Evolutionary conservation across 2,888 invertebrate species (phyloP).

Genomic region (Eugnorisma glareosa): DNA sequence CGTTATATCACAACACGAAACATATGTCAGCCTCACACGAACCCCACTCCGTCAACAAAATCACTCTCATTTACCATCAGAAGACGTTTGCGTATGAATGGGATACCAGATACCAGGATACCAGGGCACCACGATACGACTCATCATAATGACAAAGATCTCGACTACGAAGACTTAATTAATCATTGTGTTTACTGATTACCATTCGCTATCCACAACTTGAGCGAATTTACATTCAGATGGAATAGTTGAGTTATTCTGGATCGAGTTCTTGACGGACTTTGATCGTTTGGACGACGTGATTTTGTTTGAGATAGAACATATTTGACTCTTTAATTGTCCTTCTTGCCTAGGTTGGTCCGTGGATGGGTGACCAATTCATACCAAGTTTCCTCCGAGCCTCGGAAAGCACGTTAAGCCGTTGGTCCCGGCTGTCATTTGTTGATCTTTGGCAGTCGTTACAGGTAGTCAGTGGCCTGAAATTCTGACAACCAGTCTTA

Average conservation of each 20-base stretch:
- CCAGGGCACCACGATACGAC: slow-evolving; percentile 71
- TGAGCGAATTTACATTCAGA: slow-evolving; percentile 86
- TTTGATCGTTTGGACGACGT: slow-evolving; percentile 39
- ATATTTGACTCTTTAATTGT: neutral
- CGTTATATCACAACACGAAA: slow-evolving; percentile 59
- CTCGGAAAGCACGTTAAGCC: no score
- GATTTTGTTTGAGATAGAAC: slow-evolving; percentile 45
- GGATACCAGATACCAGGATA: slow-evolving; percentile 71
- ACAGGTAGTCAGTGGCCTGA: no score
- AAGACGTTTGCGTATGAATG: slow-evolving; percentile 82
- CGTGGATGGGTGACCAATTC: no score
- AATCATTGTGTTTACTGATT: slow-evolving; percentile 88
- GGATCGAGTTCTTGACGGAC: slow-evolving; percentile 58
- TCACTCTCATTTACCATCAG: slow-evolving; percentile 70
- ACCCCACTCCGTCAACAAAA: slow-evolving; percentile 68
- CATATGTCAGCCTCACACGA: slow-evolving; percentile 50
- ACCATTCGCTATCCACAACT: slow-evolving; percentile 81
- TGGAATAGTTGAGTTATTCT: slow-evolving; percentile 80
- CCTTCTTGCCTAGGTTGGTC: neutral
- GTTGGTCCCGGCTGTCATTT: no score
- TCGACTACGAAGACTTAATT: slow-evolving; percentile 83
- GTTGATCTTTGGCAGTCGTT: no score
- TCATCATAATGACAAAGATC: slow-evolving; percentile 89
- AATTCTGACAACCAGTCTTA: no score
- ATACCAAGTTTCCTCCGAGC: no score